Conservation (phyloP, 2,797 vertebrate genomes). For the Aulostomus chinensis region DNA sequence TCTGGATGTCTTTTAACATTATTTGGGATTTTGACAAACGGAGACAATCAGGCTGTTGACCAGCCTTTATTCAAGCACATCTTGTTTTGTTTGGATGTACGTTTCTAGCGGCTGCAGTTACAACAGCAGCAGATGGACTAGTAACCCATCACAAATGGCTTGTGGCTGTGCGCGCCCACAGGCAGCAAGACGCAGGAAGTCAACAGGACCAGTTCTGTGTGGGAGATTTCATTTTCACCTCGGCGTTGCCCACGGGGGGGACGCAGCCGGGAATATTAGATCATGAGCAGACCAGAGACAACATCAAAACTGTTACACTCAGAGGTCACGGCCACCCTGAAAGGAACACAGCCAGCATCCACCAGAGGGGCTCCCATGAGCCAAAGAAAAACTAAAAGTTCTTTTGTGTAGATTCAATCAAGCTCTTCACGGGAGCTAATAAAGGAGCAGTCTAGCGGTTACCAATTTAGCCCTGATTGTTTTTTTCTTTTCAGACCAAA, state of each 20-base stretch:
- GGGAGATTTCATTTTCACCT: conserved; percentile 47
- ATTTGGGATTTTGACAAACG: background rate
- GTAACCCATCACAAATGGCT: conserved; percentile 42
- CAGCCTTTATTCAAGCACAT: conserved; percentile 18
- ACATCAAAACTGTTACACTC: conserved; percentile 45
- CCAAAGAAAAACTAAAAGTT: no score
- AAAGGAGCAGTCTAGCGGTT: conserved; percentile 11
- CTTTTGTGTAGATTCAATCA: no score
- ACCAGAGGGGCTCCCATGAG: conserved; percentile 9
- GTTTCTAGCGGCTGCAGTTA: conserved; percentile 30
- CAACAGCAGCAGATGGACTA: conserved; percentile 49
- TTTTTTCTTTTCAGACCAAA: conserved; percentile 1
- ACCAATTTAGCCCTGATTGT: background rate
- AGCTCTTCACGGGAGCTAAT: no score
- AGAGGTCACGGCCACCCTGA: conserved; percentile 43
- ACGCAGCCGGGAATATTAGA: conserved; percentile 42
- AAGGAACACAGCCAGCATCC: conserved; percentile 5
- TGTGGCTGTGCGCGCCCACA: conserved; percentile 19
- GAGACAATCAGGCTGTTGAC: no score
- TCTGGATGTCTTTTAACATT: no score
- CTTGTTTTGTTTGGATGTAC: conserved; percentile 12
- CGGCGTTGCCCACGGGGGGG: conserved; percentile 35
- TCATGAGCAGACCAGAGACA: conserved; percentile 36
- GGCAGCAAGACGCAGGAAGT: conserved; percentile 20
- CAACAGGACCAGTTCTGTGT: conserved; percentile 25